Percentiles rank a stretch among this genome's conserved stretches.
Evolutionary conservation across 2,797 vertebrate species (phyloP).

Genomic region (Hyperoplus immaculatus): DNA sequence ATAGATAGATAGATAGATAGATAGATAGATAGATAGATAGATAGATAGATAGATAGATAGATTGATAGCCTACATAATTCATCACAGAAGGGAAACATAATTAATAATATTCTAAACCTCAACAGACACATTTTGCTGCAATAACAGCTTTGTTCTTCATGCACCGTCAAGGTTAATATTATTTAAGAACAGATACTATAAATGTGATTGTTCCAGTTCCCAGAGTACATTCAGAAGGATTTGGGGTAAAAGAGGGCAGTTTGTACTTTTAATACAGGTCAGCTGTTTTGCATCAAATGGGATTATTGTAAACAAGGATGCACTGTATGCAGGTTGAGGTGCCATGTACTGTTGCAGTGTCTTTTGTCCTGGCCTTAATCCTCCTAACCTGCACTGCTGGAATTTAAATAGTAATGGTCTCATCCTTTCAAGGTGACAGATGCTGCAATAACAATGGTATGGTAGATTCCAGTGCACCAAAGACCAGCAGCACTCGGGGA

Average conservation of each 20-base stretch:
- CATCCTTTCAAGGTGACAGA: conserved; percentile 61
- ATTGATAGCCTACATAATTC: no score
- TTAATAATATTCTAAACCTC: not conserved
- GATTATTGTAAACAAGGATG: conserved; percentile 66
- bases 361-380: conserved; percentile 65
- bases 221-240: conserved; percentile 59
- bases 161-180: not conserved
- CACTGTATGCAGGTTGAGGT: conserved; percentile 55
- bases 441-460: conserved; percentile 38
- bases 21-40: no score
- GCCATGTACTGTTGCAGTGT: conserved; percentile 59
- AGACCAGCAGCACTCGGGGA: conserved; percentile 9
- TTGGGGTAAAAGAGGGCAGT: conserved; percentile 69
- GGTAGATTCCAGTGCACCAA: conserved; percentile 7
- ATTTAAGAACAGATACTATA: conserved; percentile 1
- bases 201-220: conserved; percentile 15
- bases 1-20: no score
- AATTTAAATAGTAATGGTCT: conserved; percentile 58
- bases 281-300: conserved; percentile 50
- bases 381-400: conserved; percentile 65
- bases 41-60: no score
- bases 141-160: not conserved
- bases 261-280: conserved; percentile 64
- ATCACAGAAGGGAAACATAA: not conserved
- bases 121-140: not conserved